Base-by-base conservation (phyloP, 2,797 vertebrate species). In the Pipistrellus pipistrellus region DNA sequence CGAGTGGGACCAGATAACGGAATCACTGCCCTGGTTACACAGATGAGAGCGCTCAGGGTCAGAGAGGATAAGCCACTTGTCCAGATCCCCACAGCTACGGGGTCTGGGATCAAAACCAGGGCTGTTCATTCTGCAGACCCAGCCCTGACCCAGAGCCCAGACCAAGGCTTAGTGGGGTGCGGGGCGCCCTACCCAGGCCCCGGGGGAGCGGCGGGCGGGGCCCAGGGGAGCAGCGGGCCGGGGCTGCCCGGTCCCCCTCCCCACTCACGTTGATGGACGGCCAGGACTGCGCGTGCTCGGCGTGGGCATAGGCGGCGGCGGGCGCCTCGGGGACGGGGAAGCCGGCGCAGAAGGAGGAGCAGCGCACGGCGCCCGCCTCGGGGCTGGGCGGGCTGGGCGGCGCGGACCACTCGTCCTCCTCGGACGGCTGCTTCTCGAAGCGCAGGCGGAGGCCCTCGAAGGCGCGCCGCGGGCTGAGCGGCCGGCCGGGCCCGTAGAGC, bases 221-320 rank as follows among this genome's bases (percentile, higher is more conserved):
- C 7, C 53, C 6, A 8, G 8, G 53, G 53, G 4, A 7, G 53
- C 53, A 7, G 53, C 53, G 53, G 48, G 48, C 14, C 4, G 48
- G 48, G n/a, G 25, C 25, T 18, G 35, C 35, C 32, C 3, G 51
- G 51, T 3, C 20, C 6, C 55, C 38, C 20, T 9, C 55, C 38
- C 75, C 84, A 96, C 99, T 99, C 98, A 99, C 99, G 0, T 99
- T 99, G 96, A 99, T 99, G 27, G 99, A 99, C 2, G 99, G 99
- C 99, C 99, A 99, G 98, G 99, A 99, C 98, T 99, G 99, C 64
- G 99, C 99, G 48, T 99, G 99, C 94, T 99, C 99, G 0, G 99
- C 98, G 15, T 99, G 98, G 96, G 99, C 95, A 88, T 99, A 99
- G 30, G 99, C 99, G 6, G 98, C 97, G 20, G 98, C 98, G 0